A percentile compares a stretch with the other conserved stretches of the same genome.
Evolutionary conservation across 2,113 vertebrate genomes (phyloP).

Genomic region (Manacus vitellinus): DNA sequence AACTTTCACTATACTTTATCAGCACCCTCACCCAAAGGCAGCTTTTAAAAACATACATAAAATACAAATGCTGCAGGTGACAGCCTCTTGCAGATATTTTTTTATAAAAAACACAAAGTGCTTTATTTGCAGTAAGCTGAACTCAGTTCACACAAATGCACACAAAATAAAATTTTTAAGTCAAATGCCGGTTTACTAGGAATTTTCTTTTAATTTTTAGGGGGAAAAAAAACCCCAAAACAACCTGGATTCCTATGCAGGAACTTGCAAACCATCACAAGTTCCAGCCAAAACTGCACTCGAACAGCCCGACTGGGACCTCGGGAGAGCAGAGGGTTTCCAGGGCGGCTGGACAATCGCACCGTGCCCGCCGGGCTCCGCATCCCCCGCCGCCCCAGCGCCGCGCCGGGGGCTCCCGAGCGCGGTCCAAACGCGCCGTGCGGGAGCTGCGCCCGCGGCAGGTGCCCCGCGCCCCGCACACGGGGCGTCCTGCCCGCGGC

Average conservation of each 20-base stretch:
- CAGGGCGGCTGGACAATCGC: background rate
- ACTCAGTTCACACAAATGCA: background rate
- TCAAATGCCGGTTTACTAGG: background rate
- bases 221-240: accelerated
- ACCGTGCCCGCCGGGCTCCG: background rate
- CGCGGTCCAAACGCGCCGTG: background rate
- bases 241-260: background rate
- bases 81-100: background rate
- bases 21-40: background rate
- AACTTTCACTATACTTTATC: background rate
- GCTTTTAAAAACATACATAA: background rate
- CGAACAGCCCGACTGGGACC: background rate
- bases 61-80: background rate
- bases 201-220: background rate
- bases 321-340: background rate
- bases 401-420: background rate
- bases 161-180: background rate
- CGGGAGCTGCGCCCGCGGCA: background rate
- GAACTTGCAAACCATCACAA: background rate
- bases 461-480: background rate
- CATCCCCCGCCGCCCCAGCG: background rate
- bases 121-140: background rate
- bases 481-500: no score
- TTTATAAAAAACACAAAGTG: background rate
- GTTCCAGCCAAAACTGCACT: slow-evolving; percentile 7